Evolutionary conservation across 2,888 invertebrate species (phyloP), one percentile per base, ranked within the genome.

Genomic region (Melitaea athalia): DNA sequence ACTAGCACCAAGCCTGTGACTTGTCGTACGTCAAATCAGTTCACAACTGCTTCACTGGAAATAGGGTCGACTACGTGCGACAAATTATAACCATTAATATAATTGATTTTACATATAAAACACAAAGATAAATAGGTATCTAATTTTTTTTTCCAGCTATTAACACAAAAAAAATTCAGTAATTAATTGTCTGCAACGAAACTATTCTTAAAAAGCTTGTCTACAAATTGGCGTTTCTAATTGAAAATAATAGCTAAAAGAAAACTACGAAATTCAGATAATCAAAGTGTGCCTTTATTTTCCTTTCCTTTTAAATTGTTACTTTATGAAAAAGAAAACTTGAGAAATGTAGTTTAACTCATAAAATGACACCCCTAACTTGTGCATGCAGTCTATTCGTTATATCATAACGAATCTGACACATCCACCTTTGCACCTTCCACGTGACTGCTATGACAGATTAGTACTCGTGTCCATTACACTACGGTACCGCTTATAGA

Each of bases 1-100:
- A 61, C 63, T 45, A 17, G 24, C 61, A 12, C 63, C 63, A 61
- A 66, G 70, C 55, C 47, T 68, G 61, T 45, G 50, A 47, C 24
- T 47, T 42, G 59, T 62, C 45, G 42, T 63, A 43, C 55, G 49
- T 68, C 61, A 66, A 59, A 50, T 63, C 50, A 65, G 15, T 12
- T 31, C 62, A 49, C 62, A 57, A 62, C 15, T 62, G 68, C 59
- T 63, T 52, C 50, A 42, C n/a, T 43, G 49, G 57, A 57, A 49
- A 38, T 67, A 67, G 57, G 67, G 63, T 45, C 55, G 45, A 15
- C 17, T 15, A 45, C 14, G n/a, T 3, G 4, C 14, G 14, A n/a
- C 8, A 7, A n/a, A 33, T 38, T 14, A n/a, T 33, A 33, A 2
- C 5, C 8, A 24, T 38, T 6, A 5, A 45, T 45, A 14, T 45